phyloP scores from a whole-genome alignment of 2,113 vertebrate genomes.

The Albula glossodonta region DNA sequence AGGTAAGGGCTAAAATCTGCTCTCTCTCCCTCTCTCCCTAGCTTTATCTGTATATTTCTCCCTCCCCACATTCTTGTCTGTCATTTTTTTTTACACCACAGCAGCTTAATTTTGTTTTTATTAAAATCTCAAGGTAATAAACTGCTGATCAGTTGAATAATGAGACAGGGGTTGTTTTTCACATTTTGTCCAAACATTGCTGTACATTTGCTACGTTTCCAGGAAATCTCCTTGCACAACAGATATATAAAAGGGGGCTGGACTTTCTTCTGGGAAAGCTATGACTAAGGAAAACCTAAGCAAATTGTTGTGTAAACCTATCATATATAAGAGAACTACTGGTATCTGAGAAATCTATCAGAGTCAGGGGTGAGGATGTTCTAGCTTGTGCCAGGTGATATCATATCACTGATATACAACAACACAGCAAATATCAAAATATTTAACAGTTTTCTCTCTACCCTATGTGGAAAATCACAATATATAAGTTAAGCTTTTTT shows the following conservation, averaged over 20 bases:
- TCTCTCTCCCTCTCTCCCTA: neutral
- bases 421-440: too few relatives aligned
- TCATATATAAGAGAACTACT: too few relatives aligned
- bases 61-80: neutral
- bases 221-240: neutral
- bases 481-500: neutral
- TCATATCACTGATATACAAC: too few relatives aligned
- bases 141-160: neutral
- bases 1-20: slow-evolving; percentile 50
- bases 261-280: too few relatives aligned
- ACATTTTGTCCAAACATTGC: neutral
- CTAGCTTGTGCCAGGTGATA: too few relatives aligned
- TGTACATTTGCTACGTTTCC: neutral
- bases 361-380: too few relatives aligned
- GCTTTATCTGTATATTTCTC: neutral
- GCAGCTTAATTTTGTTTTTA: neutral
- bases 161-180: neutral
- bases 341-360: too few relatives aligned
- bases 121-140: neutral
- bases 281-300: too few relatives aligned
- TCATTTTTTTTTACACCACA: neutral
- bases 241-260: neutral
- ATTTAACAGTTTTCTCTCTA: too few relatives aligned
- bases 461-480: too few relatives aligned
- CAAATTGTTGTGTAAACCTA: too few relatives aligned